A percentile compares a stretch with the other conserved stretches of the same genome.
Conservation (phyloP, 1,140 invertebrate species). For the Helicoverpa zea region DNA sequence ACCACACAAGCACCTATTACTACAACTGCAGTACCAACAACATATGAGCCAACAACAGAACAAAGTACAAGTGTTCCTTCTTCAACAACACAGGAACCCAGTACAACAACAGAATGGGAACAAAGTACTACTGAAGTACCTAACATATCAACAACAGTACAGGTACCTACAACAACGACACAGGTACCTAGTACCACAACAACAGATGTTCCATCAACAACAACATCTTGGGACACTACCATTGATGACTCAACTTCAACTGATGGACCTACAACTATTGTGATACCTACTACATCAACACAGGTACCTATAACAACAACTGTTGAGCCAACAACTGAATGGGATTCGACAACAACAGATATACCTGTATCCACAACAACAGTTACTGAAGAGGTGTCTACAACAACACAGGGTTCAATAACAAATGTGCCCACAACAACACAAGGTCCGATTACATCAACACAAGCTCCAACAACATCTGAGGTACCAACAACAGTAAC, state of each 20-base stretch:
- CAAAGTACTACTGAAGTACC: not conserved
- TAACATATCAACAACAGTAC: slow-evolving; percentile 32
- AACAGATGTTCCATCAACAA: slow-evolving; percentile 25
- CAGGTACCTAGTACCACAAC: slow-evolving; percentile 30
- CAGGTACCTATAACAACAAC: slow-evolving; percentile 29
- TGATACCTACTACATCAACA: not conserved
- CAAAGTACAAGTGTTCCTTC: not conserved
- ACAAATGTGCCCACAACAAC: not conserved
- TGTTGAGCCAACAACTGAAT: slow-evolving; percentile 26
- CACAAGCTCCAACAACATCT: not conserved
- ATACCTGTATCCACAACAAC: not conserved
- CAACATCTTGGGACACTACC: not conserved
- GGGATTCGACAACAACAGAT: not conserved
- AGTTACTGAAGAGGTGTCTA: too few species aligned
- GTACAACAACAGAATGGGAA: not conserved
- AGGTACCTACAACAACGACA: not conserved
- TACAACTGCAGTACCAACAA: not conserved
- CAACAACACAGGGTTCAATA: not conserved
- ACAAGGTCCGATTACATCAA: slow-evolving; percentile 16
- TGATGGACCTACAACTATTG: slow-evolving; percentile 3
- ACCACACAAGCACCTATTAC: not conserved
- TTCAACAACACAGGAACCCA: not conserved
- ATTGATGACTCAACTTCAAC: not conserved
- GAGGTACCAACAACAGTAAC: not conserved
- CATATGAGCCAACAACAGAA: not conserved